phyloP scores from a whole-genome alignment of 2,797 vertebrate species.

The Eulemur coronatus region DNA sequence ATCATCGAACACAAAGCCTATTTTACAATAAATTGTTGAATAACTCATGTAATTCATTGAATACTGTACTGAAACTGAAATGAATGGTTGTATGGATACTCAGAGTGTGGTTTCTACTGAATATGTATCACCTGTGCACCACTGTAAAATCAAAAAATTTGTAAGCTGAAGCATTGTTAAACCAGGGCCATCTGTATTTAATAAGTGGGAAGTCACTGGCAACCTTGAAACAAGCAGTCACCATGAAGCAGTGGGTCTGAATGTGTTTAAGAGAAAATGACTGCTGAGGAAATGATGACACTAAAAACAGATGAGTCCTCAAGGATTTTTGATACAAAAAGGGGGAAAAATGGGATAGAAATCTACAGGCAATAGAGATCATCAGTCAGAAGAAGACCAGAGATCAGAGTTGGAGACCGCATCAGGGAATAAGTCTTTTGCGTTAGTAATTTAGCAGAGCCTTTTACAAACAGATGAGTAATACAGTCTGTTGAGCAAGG shows the following conservation, averaged over 20 bases:
- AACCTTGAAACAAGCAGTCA: background rate
- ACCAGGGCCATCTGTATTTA: background rate
- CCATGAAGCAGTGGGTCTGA: background rate
- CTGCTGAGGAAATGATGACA: background rate
- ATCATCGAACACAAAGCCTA: background rate
- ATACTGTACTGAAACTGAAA: background rate
- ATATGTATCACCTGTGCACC: background rate
- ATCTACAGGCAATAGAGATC: background rate
- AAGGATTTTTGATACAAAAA: background rate
- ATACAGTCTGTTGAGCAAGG: background rate
- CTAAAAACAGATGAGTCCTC: background rate
- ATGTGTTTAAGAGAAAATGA: background rate
- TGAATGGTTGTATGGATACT: background rate
- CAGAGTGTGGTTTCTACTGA: background rate
- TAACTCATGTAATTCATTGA: background rate
- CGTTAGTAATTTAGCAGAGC: background rate
- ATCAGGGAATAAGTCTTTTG: background rate
- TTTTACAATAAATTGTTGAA: background rate
- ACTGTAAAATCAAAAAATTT: background rate
- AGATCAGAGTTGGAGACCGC: background rate
- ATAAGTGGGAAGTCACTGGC: background rate
- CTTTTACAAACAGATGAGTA: background rate
- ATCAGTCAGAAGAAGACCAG: background rate
- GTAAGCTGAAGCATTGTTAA: background rate
- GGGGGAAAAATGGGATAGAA: background rate